phyloP scores from a whole-genome alignment of 2,797 vertebrate species.

The Tangara arthus region DNA sequence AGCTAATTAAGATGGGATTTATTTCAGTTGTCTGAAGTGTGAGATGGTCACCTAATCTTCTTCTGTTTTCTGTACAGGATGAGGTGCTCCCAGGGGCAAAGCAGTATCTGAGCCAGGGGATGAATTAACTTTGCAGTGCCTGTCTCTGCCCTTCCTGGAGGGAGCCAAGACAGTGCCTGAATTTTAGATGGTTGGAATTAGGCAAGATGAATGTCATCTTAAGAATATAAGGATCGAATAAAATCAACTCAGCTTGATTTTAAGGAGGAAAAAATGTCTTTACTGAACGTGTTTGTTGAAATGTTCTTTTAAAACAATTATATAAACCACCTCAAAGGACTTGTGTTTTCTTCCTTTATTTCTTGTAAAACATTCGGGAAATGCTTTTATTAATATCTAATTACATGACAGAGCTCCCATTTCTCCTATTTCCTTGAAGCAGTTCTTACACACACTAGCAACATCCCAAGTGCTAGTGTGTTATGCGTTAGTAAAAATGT shows the following conservation, averaged over 20 bases:
- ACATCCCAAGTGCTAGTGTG: background rate
- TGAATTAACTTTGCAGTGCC: background rate
- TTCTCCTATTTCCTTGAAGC: background rate
- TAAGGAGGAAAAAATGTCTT: background rate
- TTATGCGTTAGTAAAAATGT: rapidly evolving
- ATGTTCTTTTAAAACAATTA: background rate
- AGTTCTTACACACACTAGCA: background rate
- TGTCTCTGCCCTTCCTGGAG: background rate
- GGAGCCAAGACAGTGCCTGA: background rate
- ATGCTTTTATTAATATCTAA: background rate
- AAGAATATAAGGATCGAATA: background rate
- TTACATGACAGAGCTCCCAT: background rate
- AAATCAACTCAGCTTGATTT: background rate
- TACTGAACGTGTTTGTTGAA: background rate
- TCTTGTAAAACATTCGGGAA: background rate
- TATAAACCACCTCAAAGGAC: background rate
- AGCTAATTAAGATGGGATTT: background rate
- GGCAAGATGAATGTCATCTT: background rate
- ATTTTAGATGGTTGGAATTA: background rate
- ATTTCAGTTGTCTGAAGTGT: background rate
- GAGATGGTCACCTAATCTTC: background rate
- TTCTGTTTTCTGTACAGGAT: background rate
- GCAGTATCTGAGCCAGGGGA: background rate
- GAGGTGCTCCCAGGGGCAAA: background rate
- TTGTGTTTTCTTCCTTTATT: background rate